Evolutionary conservation across 2,888 invertebrate species (phyloP), one percentile per base, ranked within the genome.

Genomic region (Eurois occulta): DNA sequence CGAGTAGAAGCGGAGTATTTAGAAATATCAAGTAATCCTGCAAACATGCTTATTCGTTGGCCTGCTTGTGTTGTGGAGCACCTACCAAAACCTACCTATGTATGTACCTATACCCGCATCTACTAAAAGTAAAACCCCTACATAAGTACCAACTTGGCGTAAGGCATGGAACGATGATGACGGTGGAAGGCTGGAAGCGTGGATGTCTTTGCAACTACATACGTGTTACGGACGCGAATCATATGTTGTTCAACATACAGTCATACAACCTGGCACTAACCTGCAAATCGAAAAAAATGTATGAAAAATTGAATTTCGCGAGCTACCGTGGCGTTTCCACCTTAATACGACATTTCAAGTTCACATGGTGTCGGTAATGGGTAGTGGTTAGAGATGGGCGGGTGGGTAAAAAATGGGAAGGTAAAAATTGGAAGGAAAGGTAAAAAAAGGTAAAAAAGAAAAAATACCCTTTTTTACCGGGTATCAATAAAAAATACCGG

Each of bases 321-420:
- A 28, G 1, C 28, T 28, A 28, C n/a, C 13, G 1, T 16, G n/a
- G 28, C 6, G 28, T 2, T 7, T 16, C 28, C 16, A 5, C 58
- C 55, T 70, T 84, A 77, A 81, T 71, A 55, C 41, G 84, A 72
- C 70, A 70, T 52, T 77, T 77, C 76, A 84, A 79, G 79, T 80
- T 84, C 77, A 86, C 78, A 69, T 28, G 60, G 70, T 76, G 71
- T 72, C 52, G 55, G 73, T 48, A 71, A 66, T 76, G 52, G 72
- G n/a, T 48, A 71, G 70, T 77, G 58, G 66, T n/a, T n/a, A n/a
- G n/a, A n/a, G n/a, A n/a, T n/a, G n/a, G n/a, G n/a, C n/a, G n/a
- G n/a, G n/a, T n/a, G n/a, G n/a, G n/a, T n/a, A n/a, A n/a, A n/a
- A n/a, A n/a, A n/a, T n/a, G n/a, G n/a, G n/a, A n/a, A n/a, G n/a